Base-by-base conservation (phyloP, 2,888 invertebrate species). In the Neoaliturus tenellus region DNA sequence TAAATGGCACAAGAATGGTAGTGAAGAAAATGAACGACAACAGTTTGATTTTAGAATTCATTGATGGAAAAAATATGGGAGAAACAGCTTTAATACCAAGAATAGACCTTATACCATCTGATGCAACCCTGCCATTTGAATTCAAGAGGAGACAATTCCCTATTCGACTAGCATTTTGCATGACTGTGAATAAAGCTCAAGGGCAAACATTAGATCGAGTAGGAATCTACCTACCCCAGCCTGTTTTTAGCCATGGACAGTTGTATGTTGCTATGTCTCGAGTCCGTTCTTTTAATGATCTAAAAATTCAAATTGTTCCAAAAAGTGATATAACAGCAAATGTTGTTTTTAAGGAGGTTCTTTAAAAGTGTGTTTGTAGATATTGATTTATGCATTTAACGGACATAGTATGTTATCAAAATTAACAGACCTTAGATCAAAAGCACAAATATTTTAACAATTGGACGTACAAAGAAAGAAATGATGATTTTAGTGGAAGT, bases 241-340 rank as follows among this genome's bases (percentile, higher is more conserved):
- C 86, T 0, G 86, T 86, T 1, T 86, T 87, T 69, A 82, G 67
- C 25, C 87, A 87, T 41, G 86, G 87, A 1, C 87, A 87, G 55
- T 33, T 87, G 39, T 87, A 86, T 58, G 86, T 87, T 0, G 87
- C 86, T 0, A 62, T 86, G 12, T 85, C 85, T 0, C 35, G 85
- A 44, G 44, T 44, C 8, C 44, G 44, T 44, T 44, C 12, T 14
- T 44, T 44, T 44, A 44, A 44, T 44, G 44, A 44, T 14, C 17
- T 44, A 14, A 44, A 44, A 44, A 44, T 44, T 44, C 44, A 84
- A 20, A 33, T 62, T n/a, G 31, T 31, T 12, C 62, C 62, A 31
- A 31, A 62, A 62, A 62, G 31, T 62, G 28, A 31, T 14, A 28
- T 62, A 5, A 62, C 62, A 62, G 12, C 62, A 28, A 62, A 62